Evolutionary conservation across 2,888 invertebrate genomes (phyloP).

Genomic region (Cordylochernes scorpioides): DNA sequence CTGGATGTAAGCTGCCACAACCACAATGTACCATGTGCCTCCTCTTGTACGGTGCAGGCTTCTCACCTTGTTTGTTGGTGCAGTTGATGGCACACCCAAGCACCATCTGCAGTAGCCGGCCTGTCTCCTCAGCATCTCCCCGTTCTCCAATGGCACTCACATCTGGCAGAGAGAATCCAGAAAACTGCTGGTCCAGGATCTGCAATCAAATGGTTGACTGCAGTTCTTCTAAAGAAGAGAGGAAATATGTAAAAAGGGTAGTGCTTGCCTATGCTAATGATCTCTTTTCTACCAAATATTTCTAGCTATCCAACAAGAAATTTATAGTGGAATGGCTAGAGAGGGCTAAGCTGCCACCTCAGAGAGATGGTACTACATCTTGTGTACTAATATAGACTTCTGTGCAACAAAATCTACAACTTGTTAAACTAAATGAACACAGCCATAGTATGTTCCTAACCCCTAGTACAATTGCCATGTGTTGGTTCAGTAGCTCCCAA

Average conservation of each 20-base stretch:
- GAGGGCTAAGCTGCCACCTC: too few relatives aligned
- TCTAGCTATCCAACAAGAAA: too few relatives aligned
- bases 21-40: background rate
- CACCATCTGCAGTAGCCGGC: constrained; percentile 58
- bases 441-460: too few relatives aligned
- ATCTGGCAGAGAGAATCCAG: constrained; percentile 58
- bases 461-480: too few relatives aligned
- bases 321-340: too few relatives aligned
- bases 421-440: too few relatives aligned
- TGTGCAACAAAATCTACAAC: too few relatives aligned
- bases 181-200: constrained; percentile 48
- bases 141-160: constrained; percentile 44
- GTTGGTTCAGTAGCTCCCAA: too few relatives aligned
- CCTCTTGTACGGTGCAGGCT: background rate
- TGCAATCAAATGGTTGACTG: constrained; percentile 37
- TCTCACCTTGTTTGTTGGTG: constrained; percentile 41
- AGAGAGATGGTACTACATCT: too few relatives aligned
- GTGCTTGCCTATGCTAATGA: background rate
- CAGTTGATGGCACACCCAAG: constrained; percentile 87
- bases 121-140: constrained; percentile 49
- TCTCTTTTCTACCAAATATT: background rate
- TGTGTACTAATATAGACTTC: too few relatives aligned
- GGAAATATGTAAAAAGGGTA: constrained; percentile 1
- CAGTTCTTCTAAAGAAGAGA: constrained; percentile 33
- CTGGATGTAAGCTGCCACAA: constrained; percentile 43